Conservation (phyloP, 2,888 invertebrate genomes). For the Graphium colonna region DNA sequence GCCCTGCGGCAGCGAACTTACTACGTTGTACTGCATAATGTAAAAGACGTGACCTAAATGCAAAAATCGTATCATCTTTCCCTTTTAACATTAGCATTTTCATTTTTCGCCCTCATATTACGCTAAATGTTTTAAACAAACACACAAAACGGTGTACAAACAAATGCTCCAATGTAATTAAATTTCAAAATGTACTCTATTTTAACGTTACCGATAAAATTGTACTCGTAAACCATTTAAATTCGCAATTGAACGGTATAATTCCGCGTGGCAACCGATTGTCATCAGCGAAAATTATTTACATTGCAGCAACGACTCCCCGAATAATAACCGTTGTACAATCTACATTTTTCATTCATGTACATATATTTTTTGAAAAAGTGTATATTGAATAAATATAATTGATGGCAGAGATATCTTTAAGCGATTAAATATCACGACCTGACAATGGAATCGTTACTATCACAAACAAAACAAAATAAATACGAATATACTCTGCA, state of each 20-base stretch:
- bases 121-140: too few species aligned
- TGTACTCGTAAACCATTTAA: too few species aligned
- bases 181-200: not conserved
- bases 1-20: not conserved
- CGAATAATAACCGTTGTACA: too few species aligned
- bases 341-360: too few species aligned
- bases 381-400: too few species aligned
- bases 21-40: slow-evolving; percentile 8
- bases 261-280: not conserved
- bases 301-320: not conserved
- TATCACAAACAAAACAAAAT: too few species aligned
- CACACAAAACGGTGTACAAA: not conserved
- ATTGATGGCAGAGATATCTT: too few species aligned
- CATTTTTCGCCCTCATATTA: not conserved
- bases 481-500: too few species aligned
- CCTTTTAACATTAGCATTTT: not conserved
- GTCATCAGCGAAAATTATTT: not conserved
- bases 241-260: not conserved
- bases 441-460: too few species aligned
- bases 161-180: not conserved
- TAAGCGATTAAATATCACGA: too few species aligned
- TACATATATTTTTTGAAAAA: too few species aligned
- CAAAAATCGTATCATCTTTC: slow-evolving; percentile 6
- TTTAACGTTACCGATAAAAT: not conserved
- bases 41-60: slow-evolving; percentile 13